Evolutionary conservation across 2,797 vertebrate species (phyloP), one percentile per base, ranked within the genome.

Genomic region (Lagocephalus sceleratus): DNA sequence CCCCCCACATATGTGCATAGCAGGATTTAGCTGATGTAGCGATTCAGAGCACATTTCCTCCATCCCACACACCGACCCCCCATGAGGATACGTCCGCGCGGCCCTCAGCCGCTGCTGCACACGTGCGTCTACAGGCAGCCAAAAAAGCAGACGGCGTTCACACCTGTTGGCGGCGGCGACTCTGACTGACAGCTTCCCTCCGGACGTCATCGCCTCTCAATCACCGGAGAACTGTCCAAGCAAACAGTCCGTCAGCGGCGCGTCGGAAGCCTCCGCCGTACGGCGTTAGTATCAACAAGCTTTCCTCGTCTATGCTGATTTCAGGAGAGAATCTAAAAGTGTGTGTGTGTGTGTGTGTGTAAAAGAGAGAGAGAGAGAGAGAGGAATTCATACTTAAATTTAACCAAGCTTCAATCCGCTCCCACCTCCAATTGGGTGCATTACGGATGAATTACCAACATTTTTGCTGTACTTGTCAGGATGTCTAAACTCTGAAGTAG

Each of bases 171-270:
- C 78, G 71, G 64, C 57, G 22, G 79, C 70, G 54, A 47, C 65
- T 66, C 73, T 76, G 78, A 86, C 63, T 69, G 84, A 86, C 79
- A 76, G 51, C 84, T 88, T 86, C 85, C 83, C 68, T 67, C 69
- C 65, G 69, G 78, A 77, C 76, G 56, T 86, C 84, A 82, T 79
- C 82, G 53, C 80, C 78, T 82, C 78, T 83, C 79, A 65, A 78
- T 85, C 69, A 65, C 66, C 62, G 63, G 26, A 71, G 69, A 75
- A 55, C 69, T 71, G 78, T 86, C 77, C 83, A 88, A 87, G 87
- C 86, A 90, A 90, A 89, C 78, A 84, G 78, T 83, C 81, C 68
- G 63, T 88, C 85, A 87, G 70, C 83, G 9, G 76, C 26, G n/a
- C 51, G 63, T 61, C 67, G 46, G 74, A 84, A 71, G 60, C 44